These are phyloP conservation scores for Kryptolebias ocellatus DNA, from an alignment of 2,797 vertebrate species.

Conservation along the genomic window DNA sequence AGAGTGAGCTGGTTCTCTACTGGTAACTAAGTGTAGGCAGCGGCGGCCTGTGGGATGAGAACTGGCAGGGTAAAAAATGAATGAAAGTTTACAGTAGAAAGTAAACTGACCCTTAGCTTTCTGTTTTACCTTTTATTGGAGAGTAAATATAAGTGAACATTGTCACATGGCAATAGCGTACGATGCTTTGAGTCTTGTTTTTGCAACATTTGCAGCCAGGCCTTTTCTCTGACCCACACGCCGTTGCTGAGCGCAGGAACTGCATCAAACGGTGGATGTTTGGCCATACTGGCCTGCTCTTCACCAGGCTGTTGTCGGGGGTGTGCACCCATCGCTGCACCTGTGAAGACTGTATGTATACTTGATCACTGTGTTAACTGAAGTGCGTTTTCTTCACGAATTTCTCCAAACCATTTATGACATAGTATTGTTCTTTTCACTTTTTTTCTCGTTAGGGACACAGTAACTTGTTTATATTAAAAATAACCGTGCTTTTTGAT, in stretches of 20 bases:
- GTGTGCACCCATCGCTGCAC: conserved; percentile 85
- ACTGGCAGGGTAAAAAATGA: conserved; percentile 64
- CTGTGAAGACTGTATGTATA: conserved; percentile 92
- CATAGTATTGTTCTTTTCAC: conserved; percentile 68
- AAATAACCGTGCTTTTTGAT: conserved; percentile 73
- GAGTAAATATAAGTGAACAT: conserved; percentile 36
- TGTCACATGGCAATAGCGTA: conserved; percentile 37
- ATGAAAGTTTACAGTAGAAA: conserved; percentile 62
- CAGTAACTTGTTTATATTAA: conserved; percentile 77
- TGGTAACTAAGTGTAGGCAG: conserved; percentile 87
- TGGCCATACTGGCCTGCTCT: conserved; percentile 89
- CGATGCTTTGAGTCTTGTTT: conserved; percentile 57
- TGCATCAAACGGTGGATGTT: conserved; percentile 90
- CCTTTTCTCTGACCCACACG: conserved; percentile 80
- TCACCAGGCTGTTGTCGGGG: conserved; percentile 82
- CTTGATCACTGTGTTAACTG: conserved; percentile 85
- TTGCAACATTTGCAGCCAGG: conserved; percentile 84
- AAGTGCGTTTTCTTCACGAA: conserved; percentile 88
- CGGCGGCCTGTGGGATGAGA: conserved; percentile 80
- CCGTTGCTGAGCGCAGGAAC: conserved; percentile 83
- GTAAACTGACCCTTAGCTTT: conserved; percentile 70
- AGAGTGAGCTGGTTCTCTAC: conserved; percentile 98
- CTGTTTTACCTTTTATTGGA: conserved; percentile 49
- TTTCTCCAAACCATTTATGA: conserved; percentile 87
- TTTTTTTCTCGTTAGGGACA: conserved; percentile 36